These are phyloP conservation scores for Theristus sp. DNA, from an alignment of 2,888 invertebrate species.

Conservation along the genomic window DNA sequence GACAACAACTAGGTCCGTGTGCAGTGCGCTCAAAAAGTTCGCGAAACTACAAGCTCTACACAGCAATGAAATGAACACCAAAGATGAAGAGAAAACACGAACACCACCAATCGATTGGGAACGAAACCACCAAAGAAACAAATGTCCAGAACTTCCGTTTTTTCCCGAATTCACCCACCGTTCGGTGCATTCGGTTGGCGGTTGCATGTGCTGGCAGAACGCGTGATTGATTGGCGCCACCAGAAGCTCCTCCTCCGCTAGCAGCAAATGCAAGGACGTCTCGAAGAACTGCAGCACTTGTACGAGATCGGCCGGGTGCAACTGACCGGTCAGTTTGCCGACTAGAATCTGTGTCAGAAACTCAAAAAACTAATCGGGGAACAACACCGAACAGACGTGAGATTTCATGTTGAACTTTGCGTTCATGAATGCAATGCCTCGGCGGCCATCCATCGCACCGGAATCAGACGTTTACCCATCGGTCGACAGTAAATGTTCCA, in stretches of 20 bases:
- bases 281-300: conserved; percentile 70
- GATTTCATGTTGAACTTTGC: too few species aligned
- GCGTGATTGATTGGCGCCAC: conserved; percentile 53
- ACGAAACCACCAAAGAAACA: too few species aligned
- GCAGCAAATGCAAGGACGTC: conserved; percentile 61
- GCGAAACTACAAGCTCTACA: too few species aligned
- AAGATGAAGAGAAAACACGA: too few species aligned
- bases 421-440: too few species aligned
- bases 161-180: not conserved
- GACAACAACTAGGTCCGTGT: too few species aligned
- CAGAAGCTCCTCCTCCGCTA: conserved; percentile 72
- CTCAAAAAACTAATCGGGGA: not conserved
- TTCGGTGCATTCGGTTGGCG: not conserved
- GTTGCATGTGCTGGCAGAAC: conserved; percentile 34
- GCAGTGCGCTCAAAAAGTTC: too few species aligned
- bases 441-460: too few species aligned
- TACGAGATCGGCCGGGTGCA: conserved; percentile 52
- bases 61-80: too few species aligned
- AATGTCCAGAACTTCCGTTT: not conserved
- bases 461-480: not conserved
- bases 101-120: too few species aligned
- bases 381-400: too few species aligned
- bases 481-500: not conserved
- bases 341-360: conserved; percentile 48
- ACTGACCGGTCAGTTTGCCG: conserved; percentile 73